A percentile compares a stretch with the other conserved stretches of the same genome.
Conservation (phyloP, 2,797 vertebrate genomes). For the Varecia variegata region DNA sequence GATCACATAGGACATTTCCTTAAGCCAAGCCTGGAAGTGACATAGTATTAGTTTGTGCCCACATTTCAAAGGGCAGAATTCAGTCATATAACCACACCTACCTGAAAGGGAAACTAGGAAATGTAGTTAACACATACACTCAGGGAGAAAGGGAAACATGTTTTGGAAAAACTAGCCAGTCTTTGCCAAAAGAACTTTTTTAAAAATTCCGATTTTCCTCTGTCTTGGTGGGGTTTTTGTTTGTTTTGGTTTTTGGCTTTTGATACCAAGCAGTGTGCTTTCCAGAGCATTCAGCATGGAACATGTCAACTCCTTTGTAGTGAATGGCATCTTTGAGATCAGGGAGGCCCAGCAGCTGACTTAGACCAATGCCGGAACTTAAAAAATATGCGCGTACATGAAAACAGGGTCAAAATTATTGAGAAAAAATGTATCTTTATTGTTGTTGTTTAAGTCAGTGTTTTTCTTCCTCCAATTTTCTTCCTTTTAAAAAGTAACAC, state of each 20-base stretch:
- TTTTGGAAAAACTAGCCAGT: not conserved
- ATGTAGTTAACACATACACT: not conserved
- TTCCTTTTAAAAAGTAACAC: not conserved
- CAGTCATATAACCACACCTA: not conserved
- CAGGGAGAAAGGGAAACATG: not conserved
- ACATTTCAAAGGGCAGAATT: not conserved
- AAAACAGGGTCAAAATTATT: not conserved
- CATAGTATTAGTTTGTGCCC: not conserved
- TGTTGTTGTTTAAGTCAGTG: not conserved
- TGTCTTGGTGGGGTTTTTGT: not conserved
- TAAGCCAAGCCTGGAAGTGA: not conserved
- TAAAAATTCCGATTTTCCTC: not conserved
- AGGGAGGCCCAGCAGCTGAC: not conserved
- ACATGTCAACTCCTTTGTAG: not conserved
- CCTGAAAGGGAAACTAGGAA: not conserved
- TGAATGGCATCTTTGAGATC: not conserved
- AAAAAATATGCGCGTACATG: not conserved
- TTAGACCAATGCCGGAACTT: not conserved
- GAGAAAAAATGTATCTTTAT: not conserved
- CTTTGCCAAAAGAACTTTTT: not conserved
- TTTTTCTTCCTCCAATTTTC: not conserved
- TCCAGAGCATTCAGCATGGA: not conserved
- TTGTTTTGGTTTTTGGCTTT: not conserved
- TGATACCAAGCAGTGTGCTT: not conserved
- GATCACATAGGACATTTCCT: not conserved